Evolutionary conservation across 64 coral and sea anemone genomes (phyloP).

Genomic region (Trachythela sp.): DNA sequence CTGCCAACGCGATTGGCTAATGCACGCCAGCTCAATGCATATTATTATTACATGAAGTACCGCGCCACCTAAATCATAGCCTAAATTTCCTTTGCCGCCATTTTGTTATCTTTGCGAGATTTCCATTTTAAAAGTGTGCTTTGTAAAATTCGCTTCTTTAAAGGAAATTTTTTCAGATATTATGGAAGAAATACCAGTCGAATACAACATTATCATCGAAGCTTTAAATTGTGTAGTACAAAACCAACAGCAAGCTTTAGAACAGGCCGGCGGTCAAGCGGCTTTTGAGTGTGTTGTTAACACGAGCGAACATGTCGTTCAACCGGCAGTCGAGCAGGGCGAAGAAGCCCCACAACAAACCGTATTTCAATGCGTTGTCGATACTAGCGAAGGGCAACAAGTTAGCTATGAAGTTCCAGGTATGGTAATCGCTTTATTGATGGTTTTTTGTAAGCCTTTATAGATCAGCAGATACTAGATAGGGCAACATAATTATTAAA

Average conservation of each 20-base stretch:
- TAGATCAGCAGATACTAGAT: too few relatives aligned
- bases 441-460: too few relatives aligned
- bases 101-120: not conserved
- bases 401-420: not conserved
- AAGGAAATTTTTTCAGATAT: not conserved
- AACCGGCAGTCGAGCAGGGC: not conserved
- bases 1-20: too few relatives aligned
- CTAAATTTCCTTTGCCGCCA: too few relatives aligned
- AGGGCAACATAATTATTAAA: too few relatives aligned
- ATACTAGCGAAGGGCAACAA: not conserved
- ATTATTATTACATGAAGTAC: too few relatives aligned
- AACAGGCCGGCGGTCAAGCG: not conserved
- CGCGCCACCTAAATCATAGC: too few relatives aligned
- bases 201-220: not conserved
- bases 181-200: not conserved
- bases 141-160: not conserved
- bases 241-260: not conserved
- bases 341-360: not conserved
- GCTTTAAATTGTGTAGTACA: not conserved
- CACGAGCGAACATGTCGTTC: slow-evolving; percentile 4
- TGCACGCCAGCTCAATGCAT: too few relatives aligned
- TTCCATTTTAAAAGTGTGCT: not conserved
- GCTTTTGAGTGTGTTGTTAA: not conserved
- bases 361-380: not conserved
- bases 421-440: too few relatives aligned